Base-by-base conservation (phyloP, 1,140 invertebrate genomes). In the Panonychus citri region DNA sequence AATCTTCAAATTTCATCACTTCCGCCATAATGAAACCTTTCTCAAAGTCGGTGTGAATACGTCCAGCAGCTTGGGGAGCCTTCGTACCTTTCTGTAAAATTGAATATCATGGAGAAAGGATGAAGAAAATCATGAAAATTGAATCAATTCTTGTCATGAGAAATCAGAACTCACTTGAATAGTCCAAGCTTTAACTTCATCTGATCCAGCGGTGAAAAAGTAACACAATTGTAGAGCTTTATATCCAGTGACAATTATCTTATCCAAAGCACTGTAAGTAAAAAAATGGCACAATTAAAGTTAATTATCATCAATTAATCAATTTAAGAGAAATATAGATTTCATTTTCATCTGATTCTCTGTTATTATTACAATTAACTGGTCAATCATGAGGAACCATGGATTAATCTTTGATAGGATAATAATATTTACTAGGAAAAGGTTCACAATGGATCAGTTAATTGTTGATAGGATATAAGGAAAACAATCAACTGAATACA, bases 11-110 rank as follows among this genome's bases (percentile, higher is more conserved):
- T 67, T 94, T 90, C 90, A 97, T 97, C 0, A 98, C 88, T 76
- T 99, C 94, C 50, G 95, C 95, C 94, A 98, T 98, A 56, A 99
- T 97, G 74, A 99, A 99, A 42, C 95, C 95, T 71, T 95, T 97
- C 69, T 99, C 95, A 71, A 99, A 97, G 69, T 98, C 94, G 1
- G 93, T 94, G 69, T 99, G 95, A 71, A 99, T 99, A 65, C 80
- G 79, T 2, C 95, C 94, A 34, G 90, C 95, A 24, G 94, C 95
- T 71, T 94, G 88, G 0, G 95, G 95, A 1, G 95, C 94, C 70
- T 96, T 97, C 0, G 88, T 88, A 53, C 85, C 86, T 80, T 90
- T 91, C 82, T 95, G 34, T 34, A 34, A n/a, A n/a, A n/a, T n/a
- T n/a, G n/a, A n/a, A n/a, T n/a, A n/a, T n/a, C 52, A 0, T 25